These are phyloP conservation scores for Nesospiza acunhae DNA, from an alignment of 2,113 vertebrate species.

Conservation along the genomic window DNA sequence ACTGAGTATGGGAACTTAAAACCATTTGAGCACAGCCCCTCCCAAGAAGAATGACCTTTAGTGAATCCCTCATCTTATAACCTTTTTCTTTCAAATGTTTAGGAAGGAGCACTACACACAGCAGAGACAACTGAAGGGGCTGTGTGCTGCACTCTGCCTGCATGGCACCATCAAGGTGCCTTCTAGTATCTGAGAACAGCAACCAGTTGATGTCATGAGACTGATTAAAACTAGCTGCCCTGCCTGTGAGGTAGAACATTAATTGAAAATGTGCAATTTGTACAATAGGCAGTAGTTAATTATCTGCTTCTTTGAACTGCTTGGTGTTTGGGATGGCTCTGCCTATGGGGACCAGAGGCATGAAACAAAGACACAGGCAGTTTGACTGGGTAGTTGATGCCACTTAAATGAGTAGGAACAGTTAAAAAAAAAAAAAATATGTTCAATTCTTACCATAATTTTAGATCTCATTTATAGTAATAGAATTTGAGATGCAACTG, in stretches of 20 bases:
- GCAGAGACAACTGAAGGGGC: not conserved
- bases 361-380: slow-evolving; percentile 21
- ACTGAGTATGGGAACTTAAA: not conserved
- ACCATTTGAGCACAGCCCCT: not conserved
- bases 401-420: not conserved
- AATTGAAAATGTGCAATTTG: slow-evolving; percentile 67
- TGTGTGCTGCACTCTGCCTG: not conserved
- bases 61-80: not conserved
- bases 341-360: slow-evolving; percentile 30
- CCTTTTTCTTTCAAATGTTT: not conserved
- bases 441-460: not conserved
- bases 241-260: slow-evolving; percentile 66
- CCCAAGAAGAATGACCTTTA: not conserved
- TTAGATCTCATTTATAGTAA: not conserved
- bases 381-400: not conserved
- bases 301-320: slow-evolving; percentile 65
- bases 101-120: not conserved
- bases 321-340: slow-evolving; percentile 58
- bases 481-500: not conserved
- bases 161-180: not conserved
- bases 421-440: not conserved
- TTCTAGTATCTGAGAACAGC: slow-evolving; percentile 14
- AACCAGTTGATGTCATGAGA: slow-evolving; percentile 58
- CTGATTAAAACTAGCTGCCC: slow-evolving; percentile 64
- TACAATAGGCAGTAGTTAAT: slow-evolving; percentile 66